Evolutionary conservation across 2,113 vertebrate species (phyloP).

Genomic region (Tauraco erythrolophus): DNA sequence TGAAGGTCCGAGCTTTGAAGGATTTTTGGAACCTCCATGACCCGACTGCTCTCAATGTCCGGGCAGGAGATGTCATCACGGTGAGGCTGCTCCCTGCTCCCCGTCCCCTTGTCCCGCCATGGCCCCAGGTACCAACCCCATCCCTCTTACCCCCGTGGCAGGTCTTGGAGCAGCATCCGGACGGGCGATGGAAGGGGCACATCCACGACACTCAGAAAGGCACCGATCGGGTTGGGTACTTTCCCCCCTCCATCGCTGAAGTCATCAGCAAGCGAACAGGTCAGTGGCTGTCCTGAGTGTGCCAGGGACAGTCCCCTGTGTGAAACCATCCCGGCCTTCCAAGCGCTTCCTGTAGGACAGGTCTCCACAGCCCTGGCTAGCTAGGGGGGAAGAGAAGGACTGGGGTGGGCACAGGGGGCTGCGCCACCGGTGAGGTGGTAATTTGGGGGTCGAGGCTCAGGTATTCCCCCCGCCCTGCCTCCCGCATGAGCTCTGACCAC

Average conservation of each 20-base stretch:
- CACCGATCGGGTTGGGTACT: conserved; percentile 92
- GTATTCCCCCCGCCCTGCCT: not conserved
- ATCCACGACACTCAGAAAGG: conserved; percentile 91
- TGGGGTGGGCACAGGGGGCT: not conserved
- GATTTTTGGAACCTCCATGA: conserved; percentile 98
- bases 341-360: not conserved
- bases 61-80: conserved; percentile 93
- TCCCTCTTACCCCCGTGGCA: conserved; percentile 16
- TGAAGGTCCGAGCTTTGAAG: conserved; percentile 95
- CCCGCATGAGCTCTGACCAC: not conserved
- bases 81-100: conserved; percentile 73
- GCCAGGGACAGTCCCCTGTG: not conserved
- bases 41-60: conserved; percentile 92
- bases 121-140: not conserved
- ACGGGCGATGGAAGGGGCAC: conserved; percentile 95
- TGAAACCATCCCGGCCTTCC: not conserved
- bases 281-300: not conserved
- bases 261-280: conserved; percentile 93
- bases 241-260: conserved; percentile 94
- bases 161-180: conserved; percentile 94
- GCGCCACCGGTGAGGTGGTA: not conserved
- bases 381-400: not conserved
- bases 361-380: not conserved
- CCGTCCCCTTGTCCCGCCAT: fast-evolving
- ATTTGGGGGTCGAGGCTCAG: not conserved